Evolutionary conservation across 2,888 invertebrate genomes (phyloP).

Genomic region (Calliscelio sp.): DNA sequence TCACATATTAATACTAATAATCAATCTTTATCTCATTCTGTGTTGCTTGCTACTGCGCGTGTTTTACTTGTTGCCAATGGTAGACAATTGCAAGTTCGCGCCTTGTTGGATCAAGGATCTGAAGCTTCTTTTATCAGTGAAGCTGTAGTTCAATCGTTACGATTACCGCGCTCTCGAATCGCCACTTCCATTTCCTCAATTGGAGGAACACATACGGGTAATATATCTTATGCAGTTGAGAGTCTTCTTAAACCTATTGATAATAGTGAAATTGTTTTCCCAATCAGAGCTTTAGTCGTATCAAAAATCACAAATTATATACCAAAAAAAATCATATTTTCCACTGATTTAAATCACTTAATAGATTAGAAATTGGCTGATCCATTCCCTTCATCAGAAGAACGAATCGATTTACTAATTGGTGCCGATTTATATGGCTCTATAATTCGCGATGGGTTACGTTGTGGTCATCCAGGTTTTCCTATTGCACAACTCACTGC

Average conservation of each 20-base stretch:
- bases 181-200: conserved; percentile 58
- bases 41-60: conserved; percentile 67
- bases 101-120: conserved; percentile 71
- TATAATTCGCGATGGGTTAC: conserved; percentile 11
- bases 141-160: conserved; percentile 51
- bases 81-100: conserved; percentile 41
- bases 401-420: conserved; percentile 39
- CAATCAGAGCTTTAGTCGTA: conserved; percentile 21
- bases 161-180: conserved; percentile 38
- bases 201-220: conserved; percentile 12
- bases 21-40: neutral
- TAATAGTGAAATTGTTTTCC: neutral
- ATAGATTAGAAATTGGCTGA: conserved; percentile 23
- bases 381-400: neutral
- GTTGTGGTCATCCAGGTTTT: neutral
- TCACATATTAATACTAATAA: neutral
- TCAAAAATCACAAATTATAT: conserved; percentile 34
- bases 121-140: conserved; percentile 71
- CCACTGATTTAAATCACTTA: conserved; percentile 10
- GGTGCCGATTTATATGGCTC: conserved; percentile 28
- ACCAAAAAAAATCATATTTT: conserved; percentile 1
- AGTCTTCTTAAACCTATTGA: conserved; percentile 1
- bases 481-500: conserved; percentile 1
- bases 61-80: conserved; percentile 38
- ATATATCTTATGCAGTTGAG: conserved; percentile 10